A percentile compares a stretch with the other conserved stretches of the same genome.
Conservation (phyloP, 2,113 vertebrate genomes). For the Pygoscelis adeliae region DNA sequence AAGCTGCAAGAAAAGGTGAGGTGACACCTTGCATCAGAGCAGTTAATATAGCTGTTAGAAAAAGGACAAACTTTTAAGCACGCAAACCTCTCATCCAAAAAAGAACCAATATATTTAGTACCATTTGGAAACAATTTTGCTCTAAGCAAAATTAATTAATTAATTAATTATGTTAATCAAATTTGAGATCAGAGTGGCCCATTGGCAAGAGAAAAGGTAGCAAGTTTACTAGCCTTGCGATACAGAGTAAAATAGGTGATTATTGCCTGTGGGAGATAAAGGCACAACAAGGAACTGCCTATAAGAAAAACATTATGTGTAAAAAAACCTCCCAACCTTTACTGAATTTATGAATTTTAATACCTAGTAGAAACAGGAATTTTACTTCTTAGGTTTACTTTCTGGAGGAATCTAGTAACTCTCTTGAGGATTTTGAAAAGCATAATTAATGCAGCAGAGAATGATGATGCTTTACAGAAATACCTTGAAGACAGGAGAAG, state of each 20-base stretch:
- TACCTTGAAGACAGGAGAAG: not conserved
- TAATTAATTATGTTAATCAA: not conserved
- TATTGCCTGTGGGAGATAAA: not conserved
- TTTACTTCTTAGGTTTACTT: not conserved
- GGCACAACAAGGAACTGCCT: not conserved
- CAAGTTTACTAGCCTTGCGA: not conserved
- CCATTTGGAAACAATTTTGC: not conserved
- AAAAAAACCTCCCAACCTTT: not conserved
- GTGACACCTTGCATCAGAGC: not conserved
- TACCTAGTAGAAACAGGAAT: not conserved
- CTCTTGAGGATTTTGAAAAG: not conserved
- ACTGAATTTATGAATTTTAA: not conserved
- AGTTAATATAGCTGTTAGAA: not conserved
- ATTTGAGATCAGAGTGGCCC: not conserved
- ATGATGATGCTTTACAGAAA: not conserved
- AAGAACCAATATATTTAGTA: not conserved
- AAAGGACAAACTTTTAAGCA: not conserved
- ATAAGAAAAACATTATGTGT: not conserved
- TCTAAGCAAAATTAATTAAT: not conserved
- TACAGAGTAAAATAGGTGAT: not conserved
- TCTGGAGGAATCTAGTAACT: not conserved
- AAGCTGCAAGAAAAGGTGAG: not conserved
- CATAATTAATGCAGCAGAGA: not conserved
- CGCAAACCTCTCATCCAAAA: not conserved
- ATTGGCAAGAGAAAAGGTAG: not conserved